These are phyloP conservation scores for Aplodontia rufa DNA, from an alignment of 2,113 vertebrate genomes.

Conservation along the genomic window DNA sequence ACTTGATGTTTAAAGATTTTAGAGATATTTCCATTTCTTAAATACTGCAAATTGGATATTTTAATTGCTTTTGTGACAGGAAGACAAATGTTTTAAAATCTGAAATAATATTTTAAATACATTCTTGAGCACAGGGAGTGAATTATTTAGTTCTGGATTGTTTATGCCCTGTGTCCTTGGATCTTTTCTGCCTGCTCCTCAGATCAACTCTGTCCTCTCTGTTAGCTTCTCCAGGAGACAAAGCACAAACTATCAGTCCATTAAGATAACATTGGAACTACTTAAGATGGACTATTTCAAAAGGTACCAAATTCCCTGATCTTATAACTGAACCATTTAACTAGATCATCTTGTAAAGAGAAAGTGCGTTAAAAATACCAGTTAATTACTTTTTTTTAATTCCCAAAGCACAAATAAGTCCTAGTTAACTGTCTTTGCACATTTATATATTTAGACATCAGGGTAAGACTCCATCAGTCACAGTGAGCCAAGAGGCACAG, in stretches of 20 bases:
- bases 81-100: not conserved
- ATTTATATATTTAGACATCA: slow-evolving; percentile 81
- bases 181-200: not conserved
- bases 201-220: slow-evolving; percentile 1
- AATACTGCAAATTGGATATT: not conserved
- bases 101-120: not conserved
- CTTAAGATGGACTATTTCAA: slow-evolving; percentile 79
- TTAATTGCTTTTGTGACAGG: slow-evolving; percentile 1
- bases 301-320: slow-evolving; percentile 81
- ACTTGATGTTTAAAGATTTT: slow-evolving; percentile 27
- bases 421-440: slow-evolving; percentile 81
- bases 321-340: slow-evolving; percentile 79
- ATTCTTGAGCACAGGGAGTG: not conserved
- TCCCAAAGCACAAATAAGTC: slow-evolving; percentile 79
- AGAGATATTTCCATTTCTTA: not conserved
- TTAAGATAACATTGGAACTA: slow-evolving; percentile 76
- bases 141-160: not conserved
- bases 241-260: slow-evolving; percentile 34
- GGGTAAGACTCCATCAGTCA: slow-evolving; percentile 51
- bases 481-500: not conserved
- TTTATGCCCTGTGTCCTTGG: not conserved
- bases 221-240: slow-evolving; percentile 39
- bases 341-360: slow-evolving; percentile 80
- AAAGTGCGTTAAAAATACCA: slow-evolving; percentile 82
- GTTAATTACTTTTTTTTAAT: slow-evolving; percentile 83